Base-by-base conservation (phyloP, 2,888 invertebrate genomes). In the Hyles lineata region DNA sequence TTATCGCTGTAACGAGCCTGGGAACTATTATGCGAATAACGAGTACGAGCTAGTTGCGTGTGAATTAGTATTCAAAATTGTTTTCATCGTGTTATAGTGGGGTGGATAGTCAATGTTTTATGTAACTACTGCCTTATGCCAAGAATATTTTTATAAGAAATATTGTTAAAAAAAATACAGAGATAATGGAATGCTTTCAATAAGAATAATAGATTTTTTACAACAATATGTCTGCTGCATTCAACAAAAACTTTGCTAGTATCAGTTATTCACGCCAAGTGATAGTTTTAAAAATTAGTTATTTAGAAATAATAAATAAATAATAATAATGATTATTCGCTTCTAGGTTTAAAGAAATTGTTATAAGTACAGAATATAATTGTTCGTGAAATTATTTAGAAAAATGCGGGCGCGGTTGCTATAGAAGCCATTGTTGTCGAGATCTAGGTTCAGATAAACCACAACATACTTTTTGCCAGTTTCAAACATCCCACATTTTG, bases 1-100 rank as follows among this genome's bases (percentile, higher is more conserved):
- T 79, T 82, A 83, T 78, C 78, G 76, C 75, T 75, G 74, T 83
- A 84, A 85, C 83, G 80, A 83, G 78, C 79, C 83, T 82, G 81
- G 83, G 84, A 87, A 84, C 79, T 81, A 85, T 85, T 82, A 81
- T 77, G 75, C 71, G 70, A 74, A 74, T 21, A 62, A 69, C 21
- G 60, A 72, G 62, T 74, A 71, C 43, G 21, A 29, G 52, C 62
- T 29, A 52, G 76, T 63, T 76, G 72, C 74, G 72, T 75, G 35
- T 63, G 76, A 72, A 76, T 71, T 55, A 17, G 50, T 19, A 43
- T 21, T 58, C 9, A 72, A 15, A 19, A 25, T 35, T 19, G 25
- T 60, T 19, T 43, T 60, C 23, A 60, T 25, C 15, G 9, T 15
- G 15, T 23, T 25, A 15, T 25, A 25, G 23, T 25, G 55, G 43